Conservation (phyloP, 2,797 vertebrate genomes). For the Trematomus bernacchii region DNA sequence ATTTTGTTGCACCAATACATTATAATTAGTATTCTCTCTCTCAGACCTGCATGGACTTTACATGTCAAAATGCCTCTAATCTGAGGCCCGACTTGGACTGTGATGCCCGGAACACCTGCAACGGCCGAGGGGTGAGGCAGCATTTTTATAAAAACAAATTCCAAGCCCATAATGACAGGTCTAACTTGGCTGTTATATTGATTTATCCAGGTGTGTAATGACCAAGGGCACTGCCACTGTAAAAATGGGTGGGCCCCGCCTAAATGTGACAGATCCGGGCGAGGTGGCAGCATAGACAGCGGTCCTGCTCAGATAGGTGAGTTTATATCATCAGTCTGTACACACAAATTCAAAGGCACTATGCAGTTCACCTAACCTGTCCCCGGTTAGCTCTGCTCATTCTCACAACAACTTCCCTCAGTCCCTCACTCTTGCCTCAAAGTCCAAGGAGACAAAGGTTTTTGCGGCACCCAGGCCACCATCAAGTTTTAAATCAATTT, state of each 20-base stretch:
- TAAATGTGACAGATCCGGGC: constrained; percentile 60
- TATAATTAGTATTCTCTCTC: constrained; percentile 46
- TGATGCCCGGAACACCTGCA: constrained; percentile 83
- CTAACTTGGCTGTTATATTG: constrained; percentile 11
- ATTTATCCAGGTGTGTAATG: constrained; percentile 77
- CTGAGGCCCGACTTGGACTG: constrained; percentile 84
- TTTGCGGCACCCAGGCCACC: too few relatives aligned
- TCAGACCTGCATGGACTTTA: constrained; percentile 87
- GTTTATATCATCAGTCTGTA: constrained; percentile 2
- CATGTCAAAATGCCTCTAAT: constrained; percentile 85
- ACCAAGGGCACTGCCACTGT: constrained; percentile 83
- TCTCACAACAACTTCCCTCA: too few relatives aligned
- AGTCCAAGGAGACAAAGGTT: too few relatives aligned
- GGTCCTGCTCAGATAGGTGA: constrained; percentile 84
- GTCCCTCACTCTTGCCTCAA: too few relatives aligned
- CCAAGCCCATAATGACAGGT: not conserved
- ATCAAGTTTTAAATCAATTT: too few relatives aligned
- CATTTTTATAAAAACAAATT: not conserved
- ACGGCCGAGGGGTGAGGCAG: constrained; percentile 85
- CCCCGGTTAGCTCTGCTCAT: too few relatives aligned
- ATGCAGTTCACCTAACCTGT: not conserved
- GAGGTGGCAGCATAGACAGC: constrained; percentile 85
- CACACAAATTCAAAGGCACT: not conserved
- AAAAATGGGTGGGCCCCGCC: constrained; percentile 82
- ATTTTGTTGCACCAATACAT: not conserved